Evolutionary conservation across 1,140 invertebrate genomes (phyloP).

Genomic region (Heliconius hermathena): DNA sequence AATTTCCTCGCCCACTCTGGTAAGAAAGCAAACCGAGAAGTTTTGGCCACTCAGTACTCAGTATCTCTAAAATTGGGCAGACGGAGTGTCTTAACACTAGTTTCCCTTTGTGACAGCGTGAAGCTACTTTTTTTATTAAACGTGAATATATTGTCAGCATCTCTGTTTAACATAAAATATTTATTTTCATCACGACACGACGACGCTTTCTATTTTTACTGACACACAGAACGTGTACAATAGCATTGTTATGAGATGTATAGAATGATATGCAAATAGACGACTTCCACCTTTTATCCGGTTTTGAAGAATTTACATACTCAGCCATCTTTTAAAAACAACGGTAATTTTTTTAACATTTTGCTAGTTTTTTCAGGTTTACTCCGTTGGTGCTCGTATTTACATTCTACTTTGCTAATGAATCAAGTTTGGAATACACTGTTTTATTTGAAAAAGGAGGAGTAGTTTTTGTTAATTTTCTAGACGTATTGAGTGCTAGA

Average conservation of each 20-base stretch:
- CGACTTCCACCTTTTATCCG: slow-evolving; percentile 35
- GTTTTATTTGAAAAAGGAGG: background rate
- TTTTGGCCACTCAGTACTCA: background rate
- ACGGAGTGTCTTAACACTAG: background rate
- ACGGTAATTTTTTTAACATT: slow-evolving; percentile 15
- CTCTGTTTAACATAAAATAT: slow-evolving; percentile 14
- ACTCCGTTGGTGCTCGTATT: background rate
- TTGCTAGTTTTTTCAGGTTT: slow-evolving; percentile 24
- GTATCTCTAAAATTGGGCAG: background rate
- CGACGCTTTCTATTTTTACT: background rate
- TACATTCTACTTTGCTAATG: slow-evolving; percentile 8
- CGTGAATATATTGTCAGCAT: too few relatives aligned
- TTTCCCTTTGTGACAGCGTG: background rate
- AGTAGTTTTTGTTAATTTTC: too few relatives aligned
- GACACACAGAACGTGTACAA: slow-evolving; percentile 18
- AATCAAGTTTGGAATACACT: background rate
- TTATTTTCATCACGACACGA: slow-evolving; percentile 23
- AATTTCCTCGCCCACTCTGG: background rate
- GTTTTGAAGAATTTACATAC: slow-evolving; percentile 36
- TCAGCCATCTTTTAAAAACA: slow-evolving; percentile 32
- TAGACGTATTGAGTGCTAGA: too few relatives aligned
- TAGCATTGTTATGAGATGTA: slow-evolving; percentile 33
- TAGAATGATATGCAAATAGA: slow-evolving; percentile 39
- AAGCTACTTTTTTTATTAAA: background rate
- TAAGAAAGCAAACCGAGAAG: background rate